Evolutionary conservation across 2,888 invertebrate species (phyloP), one percentile per base, ranked within the genome.

Genomic region (Xylocampa areola): DNA sequence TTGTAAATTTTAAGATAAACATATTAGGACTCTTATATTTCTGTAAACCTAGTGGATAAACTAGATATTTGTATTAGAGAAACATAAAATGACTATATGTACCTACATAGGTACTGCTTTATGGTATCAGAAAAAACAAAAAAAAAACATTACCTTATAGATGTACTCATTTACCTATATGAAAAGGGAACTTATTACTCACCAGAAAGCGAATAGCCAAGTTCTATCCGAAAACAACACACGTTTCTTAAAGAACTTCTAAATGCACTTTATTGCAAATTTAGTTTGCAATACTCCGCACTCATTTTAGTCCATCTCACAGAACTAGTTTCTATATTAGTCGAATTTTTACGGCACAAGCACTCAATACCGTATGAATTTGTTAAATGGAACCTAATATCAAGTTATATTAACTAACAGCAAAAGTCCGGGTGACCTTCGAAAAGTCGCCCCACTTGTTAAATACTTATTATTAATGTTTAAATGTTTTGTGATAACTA

Each of bases 401-500:
- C 1, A 30, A 36, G 39, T 27, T 41, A 1, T 53, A 36, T 23
- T 35, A 10, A 43, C 14, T 29, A 14, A n/a, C 5, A 13, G 16
- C n/a, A 5, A 11, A 40, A 36, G 2, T 35, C 29, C 35, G 29
- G 41, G 5, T 14, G 49, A 45, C 69, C 64, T 67, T 47, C 35
- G 5, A 21, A 32, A 37, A 32, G 30, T 23, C 11, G 14, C 19
- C 41, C n/a, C 13, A 17, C 45, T 41, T 37, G 25, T 23, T 11
- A 0, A 1, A 39, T 14, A 30, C 2, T 3, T 11, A 30, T 23
- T 30, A 30, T 30, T 30, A 13, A 4, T 11, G 11, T 30, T 13
- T 11, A 30, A 30, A 30, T 11, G 10, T 30, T 30, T 25, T 2
- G n/a, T n/a, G n/a, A n/a, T n/a, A n/a, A n/a, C n/a, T 25, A 25